Base-by-base conservation (phyloP, 2,113 vertebrate genomes). In the Pluvianellus socialis region DNA sequence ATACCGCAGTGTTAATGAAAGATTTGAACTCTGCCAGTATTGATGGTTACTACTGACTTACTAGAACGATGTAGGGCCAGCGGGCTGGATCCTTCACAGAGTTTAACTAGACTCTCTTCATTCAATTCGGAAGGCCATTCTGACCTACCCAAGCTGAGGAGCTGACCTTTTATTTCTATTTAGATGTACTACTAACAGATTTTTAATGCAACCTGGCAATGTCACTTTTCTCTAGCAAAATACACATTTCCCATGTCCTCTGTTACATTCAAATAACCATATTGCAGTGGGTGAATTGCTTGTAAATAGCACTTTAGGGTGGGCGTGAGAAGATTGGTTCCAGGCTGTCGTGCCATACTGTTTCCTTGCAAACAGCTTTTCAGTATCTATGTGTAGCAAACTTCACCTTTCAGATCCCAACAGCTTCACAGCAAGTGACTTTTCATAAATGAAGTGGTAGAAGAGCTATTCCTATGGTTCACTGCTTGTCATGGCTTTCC, bases 221-320 rank as follows among this genome's bases (percentile, higher is more conserved):
- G 63, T 35, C 38, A 73, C 79, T 81, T 90, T 90, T 71, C 83
- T 73, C 35, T 84, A 81, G 75, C 70, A 85, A 92, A 96, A 94
- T 68, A 91, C 70, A 47, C 59, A 67, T 91, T 96, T 96, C 82
- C 90, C 44, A 35, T 92, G 89, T 94, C 90, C 91, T 91, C 79
- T 85, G 61, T 94, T 91, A 58, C 80, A 83, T 73, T 96, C 79
- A 96, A 96, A 96, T 95, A 97, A 92, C 93, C 96, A 97, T 97
- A 97, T 96, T 98, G 96, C 82, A 83, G 97, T 96, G 97, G 97
- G 97, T 88, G 97, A 97, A 91, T 97, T 98, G 96, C 96, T 97
- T 97, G 97, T 95, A 98, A 98, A 97, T 95, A 97, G 97, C 96
- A 92, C 38, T 93, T 96, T 3, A 49, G 80, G 47, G 96, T 97